phyloP scores from a whole-genome alignment of 2,888 invertebrate genomes.

The Chrysolina americana region DNA sequence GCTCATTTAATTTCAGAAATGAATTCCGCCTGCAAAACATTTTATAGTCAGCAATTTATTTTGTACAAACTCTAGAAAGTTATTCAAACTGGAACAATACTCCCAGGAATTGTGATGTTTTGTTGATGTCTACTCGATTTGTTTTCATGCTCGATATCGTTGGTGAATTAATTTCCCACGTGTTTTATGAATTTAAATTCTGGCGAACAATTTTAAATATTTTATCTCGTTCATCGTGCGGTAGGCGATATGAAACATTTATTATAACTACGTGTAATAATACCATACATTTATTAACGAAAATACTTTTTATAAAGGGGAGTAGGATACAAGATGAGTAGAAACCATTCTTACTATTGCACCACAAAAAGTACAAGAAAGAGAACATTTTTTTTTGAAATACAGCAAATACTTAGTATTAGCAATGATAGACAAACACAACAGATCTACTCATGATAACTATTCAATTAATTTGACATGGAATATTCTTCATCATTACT shows the following conservation, averaged over 20 bases:
- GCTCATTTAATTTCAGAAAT: neutral
- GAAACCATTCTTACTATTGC: too few relatives aligned
- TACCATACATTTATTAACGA: too few relatives aligned
- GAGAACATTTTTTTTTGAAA: too few relatives aligned
- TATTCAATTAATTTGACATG: too few relatives aligned
- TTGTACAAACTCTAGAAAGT: neutral
- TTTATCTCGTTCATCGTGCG: neutral
- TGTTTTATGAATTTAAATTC: conserved; percentile 1
- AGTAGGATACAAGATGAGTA: too few relatives aligned
- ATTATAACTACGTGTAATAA: neutral
- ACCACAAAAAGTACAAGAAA: too few relatives aligned
- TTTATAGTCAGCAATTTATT: conserved; percentile 12
- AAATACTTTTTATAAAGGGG: too few relatives aligned
- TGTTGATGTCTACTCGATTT: conserved; percentile 1
- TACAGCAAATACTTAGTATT: too few relatives aligned
- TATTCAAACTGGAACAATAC: conserved; percentile 7
- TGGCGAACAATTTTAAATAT: conserved; percentile 3
- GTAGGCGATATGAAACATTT: neutral
- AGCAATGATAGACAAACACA: too few relatives aligned
- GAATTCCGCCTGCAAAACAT: neutral
- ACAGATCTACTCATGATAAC: too few relatives aligned
- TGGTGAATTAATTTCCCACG: conserved; percentile 2
- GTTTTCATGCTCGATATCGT: conserved; percentile 7
- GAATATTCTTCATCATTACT: too few relatives aligned
- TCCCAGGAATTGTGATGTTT: neutral